Percentiles rank a stretch among this genome's conserved stretches.
Evolutionary conservation across 2,113 vertebrate genomes (phyloP).

Genomic region (Chrysemys picta): DNA sequence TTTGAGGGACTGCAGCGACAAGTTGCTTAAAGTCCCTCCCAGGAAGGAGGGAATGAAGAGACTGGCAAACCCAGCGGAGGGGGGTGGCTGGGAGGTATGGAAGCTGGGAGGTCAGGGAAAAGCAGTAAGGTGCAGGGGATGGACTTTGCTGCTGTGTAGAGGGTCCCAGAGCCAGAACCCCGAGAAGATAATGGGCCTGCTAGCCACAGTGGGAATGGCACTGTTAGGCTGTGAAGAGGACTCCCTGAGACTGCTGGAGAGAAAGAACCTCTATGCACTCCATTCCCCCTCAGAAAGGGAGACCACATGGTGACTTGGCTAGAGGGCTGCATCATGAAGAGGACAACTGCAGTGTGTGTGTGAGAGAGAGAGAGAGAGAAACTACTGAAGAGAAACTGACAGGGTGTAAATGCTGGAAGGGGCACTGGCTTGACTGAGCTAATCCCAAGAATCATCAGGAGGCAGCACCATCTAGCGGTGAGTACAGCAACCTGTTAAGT

Average conservation of each 20-base stretch:
- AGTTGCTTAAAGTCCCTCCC: not conserved
- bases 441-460: not conserved
- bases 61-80: not conserved
- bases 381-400: not conserved
- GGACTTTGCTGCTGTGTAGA: not conserved
- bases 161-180: not conserved
- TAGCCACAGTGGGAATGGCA: not conserved
- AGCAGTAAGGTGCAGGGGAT: not conserved
- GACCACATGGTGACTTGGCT: not conserved
- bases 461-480: fast-evolving
- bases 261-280: not conserved
- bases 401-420: not conserved
- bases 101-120: not conserved
- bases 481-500: not conserved
- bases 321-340: not conserved
- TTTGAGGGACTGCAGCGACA: not conserved
- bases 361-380: not conserved
- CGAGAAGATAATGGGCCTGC: not conserved
- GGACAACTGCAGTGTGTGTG: not conserved
- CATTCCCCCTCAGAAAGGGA: not conserved
- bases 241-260: not conserved
- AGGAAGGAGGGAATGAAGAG: not conserved
- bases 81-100: not conserved
- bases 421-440: not conserved
- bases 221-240: not conserved